Conservation (phyloP, 2,888 invertebrate species). For the Pardosa pseudoannulata region DNA sequence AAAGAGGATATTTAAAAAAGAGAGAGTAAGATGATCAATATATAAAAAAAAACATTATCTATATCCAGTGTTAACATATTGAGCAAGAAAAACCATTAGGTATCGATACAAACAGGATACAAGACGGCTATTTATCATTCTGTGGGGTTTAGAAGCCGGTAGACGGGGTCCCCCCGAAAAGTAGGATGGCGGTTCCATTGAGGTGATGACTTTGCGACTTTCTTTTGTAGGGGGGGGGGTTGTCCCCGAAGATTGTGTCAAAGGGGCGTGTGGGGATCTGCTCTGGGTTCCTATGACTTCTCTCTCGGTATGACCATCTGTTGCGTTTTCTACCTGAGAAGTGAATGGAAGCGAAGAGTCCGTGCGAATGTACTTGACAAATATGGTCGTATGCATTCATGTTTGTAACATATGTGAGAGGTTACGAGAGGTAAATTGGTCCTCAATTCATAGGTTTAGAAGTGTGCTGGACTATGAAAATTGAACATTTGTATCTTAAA, state of each 20-base stretch:
- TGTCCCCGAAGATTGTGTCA: background rate
- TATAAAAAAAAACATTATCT: slow-evolving; percentile 5
- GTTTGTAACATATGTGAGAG: background rate
- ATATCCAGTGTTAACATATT: slow-evolving; percentile 4
- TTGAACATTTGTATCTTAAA: no score
- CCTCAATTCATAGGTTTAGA: no score
- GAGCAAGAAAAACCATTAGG: background rate
- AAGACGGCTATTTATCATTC: background rate
- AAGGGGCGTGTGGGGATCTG: background rate
- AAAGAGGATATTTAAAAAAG: no score
- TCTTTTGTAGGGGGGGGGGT: background rate
- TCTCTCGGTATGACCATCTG: background rate
- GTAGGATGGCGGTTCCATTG: background rate
- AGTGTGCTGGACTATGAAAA: no score
- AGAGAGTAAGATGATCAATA: background rate
- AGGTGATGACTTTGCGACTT: background rate
- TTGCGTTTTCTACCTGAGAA: background rate
- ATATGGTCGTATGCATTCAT: background rate
- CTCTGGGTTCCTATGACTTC: background rate
- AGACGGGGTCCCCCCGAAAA: no score
- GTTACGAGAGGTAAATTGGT: background rate
- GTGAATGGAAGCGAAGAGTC: background rate
- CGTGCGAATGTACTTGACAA: background rate
- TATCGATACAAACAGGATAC: background rate
- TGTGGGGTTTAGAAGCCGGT: background rate